phyloP scores from a whole-genome alignment of 2,113 vertebrate genomes.

The Recurvirostra avosetta region DNA sequence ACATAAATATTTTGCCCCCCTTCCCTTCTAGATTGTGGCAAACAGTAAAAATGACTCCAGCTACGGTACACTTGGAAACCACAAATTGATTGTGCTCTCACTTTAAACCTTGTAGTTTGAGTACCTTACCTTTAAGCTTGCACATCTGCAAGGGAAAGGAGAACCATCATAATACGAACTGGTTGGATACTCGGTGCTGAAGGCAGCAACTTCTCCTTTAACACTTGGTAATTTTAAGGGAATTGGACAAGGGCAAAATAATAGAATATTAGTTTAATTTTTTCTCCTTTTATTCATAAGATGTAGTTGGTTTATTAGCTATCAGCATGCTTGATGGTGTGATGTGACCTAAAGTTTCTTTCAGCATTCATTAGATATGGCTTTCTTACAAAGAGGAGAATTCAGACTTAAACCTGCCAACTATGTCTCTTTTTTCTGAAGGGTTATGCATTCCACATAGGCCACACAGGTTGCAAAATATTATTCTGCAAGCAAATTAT shows the following conservation, averaged over 20 bases:
- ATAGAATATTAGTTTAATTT: background rate
- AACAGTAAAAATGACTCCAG: background rate
- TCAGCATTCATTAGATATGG: background rate
- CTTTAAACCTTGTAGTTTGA: background rate
- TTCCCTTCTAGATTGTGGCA: background rate
- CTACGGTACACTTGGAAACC: background rate
- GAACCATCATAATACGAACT: background rate
- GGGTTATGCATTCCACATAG: background rate
- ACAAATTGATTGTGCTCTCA: background rate
- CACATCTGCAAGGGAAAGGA: background rate
- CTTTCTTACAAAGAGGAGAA: constrained; percentile 3
- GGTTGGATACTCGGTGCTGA: background rate
- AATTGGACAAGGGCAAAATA: background rate
- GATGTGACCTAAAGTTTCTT: constrained; percentile 4
- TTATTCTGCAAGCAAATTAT: constrained; percentile 39
- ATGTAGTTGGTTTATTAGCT: background rate
- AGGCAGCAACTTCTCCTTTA: too few relatives aligned
- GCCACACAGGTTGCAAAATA: constrained; percentile 27
- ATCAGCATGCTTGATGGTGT: background rate
- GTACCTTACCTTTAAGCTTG: background rate
- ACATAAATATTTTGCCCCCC: background rate
- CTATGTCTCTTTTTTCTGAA: background rate
- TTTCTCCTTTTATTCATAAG: constrained; percentile 3
- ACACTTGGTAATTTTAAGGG: background rate
- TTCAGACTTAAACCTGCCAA: constrained; percentile 30